Conservation (phyloP, 2,888 invertebrate genomes). For the Saturnia japonica region DNA sequence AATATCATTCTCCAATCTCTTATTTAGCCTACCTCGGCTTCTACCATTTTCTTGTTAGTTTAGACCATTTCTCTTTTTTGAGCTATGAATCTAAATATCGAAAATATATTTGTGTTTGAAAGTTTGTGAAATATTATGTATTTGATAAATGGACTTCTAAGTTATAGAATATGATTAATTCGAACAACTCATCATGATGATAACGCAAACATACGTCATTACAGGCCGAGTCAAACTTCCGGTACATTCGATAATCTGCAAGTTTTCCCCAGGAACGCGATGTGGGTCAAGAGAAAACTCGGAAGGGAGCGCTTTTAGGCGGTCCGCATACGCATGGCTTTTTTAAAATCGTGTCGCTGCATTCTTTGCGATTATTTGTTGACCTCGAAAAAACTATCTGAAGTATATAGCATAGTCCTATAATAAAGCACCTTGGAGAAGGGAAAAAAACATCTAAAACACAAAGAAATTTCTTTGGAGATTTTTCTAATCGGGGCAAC, state of each 20-base stretch:
- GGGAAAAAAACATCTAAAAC: too few relatives aligned
- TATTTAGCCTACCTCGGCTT: too few relatives aligned
- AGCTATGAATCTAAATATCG: too few relatives aligned
- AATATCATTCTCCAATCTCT: too few relatives aligned
- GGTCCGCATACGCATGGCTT: conserved; percentile 29
- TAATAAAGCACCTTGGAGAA: too few relatives aligned
- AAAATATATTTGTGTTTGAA: not conserved
- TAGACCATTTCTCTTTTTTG: not conserved
- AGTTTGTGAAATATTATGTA: not conserved
- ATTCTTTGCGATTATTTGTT: conserved; percentile 2
- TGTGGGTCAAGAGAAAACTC: conserved; percentile 67
- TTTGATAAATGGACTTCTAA: not conserved
- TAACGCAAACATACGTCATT: conserved; percentile 1
- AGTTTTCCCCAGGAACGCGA: conserved; percentile 57
- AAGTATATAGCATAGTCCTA: not conserved
- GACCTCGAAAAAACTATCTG: not conserved
- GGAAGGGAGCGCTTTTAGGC: conserved; percentile 42
- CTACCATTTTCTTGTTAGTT: too few relatives aligned
- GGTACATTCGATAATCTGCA: conserved; percentile 68
- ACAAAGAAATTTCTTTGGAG: too few relatives aligned
- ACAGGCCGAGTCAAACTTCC: not conserved
- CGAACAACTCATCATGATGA: not conserved
- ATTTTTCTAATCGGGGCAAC: too few relatives aligned
- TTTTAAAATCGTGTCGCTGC: conserved; percentile 17
- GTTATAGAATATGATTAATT: not conserved